phyloP scores from a whole-genome alignment of 2,888 invertebrate genomes.

The Leucoma salicis region DNA sequence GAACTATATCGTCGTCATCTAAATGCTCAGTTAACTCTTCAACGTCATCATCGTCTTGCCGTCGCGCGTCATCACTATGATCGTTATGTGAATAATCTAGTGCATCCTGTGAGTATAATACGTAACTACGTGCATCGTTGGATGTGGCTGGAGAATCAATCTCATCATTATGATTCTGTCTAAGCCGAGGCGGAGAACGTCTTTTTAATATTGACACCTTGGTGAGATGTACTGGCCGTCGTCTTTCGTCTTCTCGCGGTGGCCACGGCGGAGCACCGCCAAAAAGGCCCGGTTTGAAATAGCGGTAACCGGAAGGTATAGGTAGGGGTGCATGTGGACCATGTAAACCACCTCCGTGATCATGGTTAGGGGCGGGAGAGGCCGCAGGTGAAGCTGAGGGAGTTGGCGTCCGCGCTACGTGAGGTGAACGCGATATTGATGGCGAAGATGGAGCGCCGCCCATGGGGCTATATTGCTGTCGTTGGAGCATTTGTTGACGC shows the following conservation, averaged over 20 bases:
- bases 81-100: conserved; percentile 69
- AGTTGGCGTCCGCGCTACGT: conserved; percentile 74
- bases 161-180: conserved; percentile 45
- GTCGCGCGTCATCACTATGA: conserved; percentile 69
- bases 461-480: conserved; percentile 78
- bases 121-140: conserved; percentile 83
- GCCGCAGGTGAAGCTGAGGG: conserved; percentile 68
- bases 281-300: conserved; percentile 83
- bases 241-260: conserved; percentile 60
- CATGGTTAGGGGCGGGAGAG: conserved; percentile 57
- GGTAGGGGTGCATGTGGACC: conserved; percentile 70
- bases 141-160: conserved; percentile 47
- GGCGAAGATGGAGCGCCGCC: conserved; percentile 82
- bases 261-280: conserved; percentile 86
- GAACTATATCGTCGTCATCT: conserved; percentile 84
- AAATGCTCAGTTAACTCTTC: conserved; percentile 61
- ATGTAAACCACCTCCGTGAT: conserved; percentile 50
- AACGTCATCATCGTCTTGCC: conserved; percentile 62
- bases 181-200: conserved; percentile 82
- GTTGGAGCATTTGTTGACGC: conserved; percentile 75
- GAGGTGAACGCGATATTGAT: conserved; percentile 80
- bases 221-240: conserved; percentile 61
- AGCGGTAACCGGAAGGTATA: conserved; percentile 82
- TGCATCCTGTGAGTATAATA: conserved; percentile 82
- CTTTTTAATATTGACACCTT: conserved; percentile 83